Evolutionary conservation across 2,888 invertebrate genomes (phyloP), one percentile per base, ranked within the genome.

Genomic region (Drosophila neonasuta): DNA sequence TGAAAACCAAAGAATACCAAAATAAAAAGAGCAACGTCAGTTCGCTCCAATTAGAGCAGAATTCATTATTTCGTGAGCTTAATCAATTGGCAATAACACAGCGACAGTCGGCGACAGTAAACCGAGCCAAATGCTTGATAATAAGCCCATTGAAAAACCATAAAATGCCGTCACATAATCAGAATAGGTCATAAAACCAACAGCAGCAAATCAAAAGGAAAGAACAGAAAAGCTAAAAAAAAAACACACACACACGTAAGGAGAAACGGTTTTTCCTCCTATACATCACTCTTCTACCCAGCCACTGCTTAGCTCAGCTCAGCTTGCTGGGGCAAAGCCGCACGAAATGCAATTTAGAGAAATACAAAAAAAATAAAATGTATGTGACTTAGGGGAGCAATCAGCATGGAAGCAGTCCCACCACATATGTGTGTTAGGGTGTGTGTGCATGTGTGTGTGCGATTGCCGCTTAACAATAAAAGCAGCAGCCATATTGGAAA

Each of bases 361-460:
- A 78, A 68, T 56, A 66, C 65, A 50, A 63, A 50, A 50, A 51
- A 52, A 61, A 68, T 65, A 67, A 77, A 84, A 75, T 74, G 72
- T 77, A 88, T 87, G 77, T 66, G 75, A 68, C 88, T 74, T 80
- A 67, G 65, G 88, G 88, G 88, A 88, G 74, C 86, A 80, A 87
- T 88, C 86, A 84, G 71, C 68, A 74, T 57, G 56, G 61, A 17
- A 42, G 54, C 55, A 11, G n/a, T n/a, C 36, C 36, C n/a, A 36
- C n/a, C 36, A 13, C 50, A 30, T 62, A 39, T 50, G 60, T 36
- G 30, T 24, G 24, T 6, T 24, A 24, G 5, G 24, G 24, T 52
- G 45, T 11, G n/a, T 42, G 30, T n/a, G 24, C 2, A 10, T 34
- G 54, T 54, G 13, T 34, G 54, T 57, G 48, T 58, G 50, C 49